Evolutionary conservation across 2,797 vertebrate species (phyloP), one percentile per base, ranked within the genome.

Genomic region (Oryzias dopingdopingensis): DNA sequence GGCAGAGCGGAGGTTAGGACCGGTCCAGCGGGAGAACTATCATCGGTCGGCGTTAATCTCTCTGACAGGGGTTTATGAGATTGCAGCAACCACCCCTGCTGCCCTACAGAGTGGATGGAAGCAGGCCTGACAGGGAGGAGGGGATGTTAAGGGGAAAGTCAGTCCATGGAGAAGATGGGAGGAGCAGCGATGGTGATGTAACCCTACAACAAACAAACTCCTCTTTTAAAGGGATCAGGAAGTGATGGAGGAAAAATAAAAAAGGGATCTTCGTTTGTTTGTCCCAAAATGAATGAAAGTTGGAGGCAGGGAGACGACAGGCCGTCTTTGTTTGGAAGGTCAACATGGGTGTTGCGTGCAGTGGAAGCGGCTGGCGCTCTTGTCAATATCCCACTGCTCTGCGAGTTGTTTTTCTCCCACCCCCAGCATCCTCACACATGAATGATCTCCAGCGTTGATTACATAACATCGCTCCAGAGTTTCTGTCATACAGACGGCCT

Each of bases 31-130:
- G 65, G 63, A 54, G 63, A 37, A 62, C 75, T 51, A 64, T 79
- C 73, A 68, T 72, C 77, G 69, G 67, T 46, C 23, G 78, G 66
- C 68, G 72, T 81, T 84, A 78, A 85, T 81, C 79, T 78, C 67
- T 72, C 67, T 86, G 80, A 89, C 81, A 82, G 83, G 62, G 75
- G 67, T 29, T 84, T 74, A 87, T 85, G 81, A 72, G 76, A 80
- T 68, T 75, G 77, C 78, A 62, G 69, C 49, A 65, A 59, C 76
- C 76, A 78, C 70, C 85, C 76, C 76, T 77, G 72, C 68, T 76
- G 80, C 58, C 74, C 72, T 17, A 14, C 58, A 65, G 68, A 74
- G 78, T 87, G 85, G 88, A 85, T 40, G 62, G 60, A 66, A 70
- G 84, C 72, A 14, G 45, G 43, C 49, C 60, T 65, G 75, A 68